Percentiles rank a stretch among this genome's conserved stretches.
phyloP scores from a whole-genome alignment of 2,797 vertebrate species.

The Psittacula echo region DNA sequence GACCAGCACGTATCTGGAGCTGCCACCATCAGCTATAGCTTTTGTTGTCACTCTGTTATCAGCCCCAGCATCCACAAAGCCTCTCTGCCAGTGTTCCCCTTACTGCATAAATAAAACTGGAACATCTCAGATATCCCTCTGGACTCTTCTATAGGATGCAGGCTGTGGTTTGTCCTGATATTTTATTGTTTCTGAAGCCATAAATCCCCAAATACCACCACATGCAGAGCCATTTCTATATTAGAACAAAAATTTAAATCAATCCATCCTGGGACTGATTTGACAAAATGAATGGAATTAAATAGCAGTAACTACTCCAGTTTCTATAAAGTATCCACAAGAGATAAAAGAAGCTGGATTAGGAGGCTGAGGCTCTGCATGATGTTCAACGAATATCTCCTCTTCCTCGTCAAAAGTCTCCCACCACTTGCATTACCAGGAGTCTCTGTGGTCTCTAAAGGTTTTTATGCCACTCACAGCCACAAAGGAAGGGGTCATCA shows the following conservation, averaged over 20 bases:
- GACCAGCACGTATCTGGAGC: not conserved
- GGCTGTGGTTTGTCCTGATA: not conserved
- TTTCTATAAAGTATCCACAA: not conserved
- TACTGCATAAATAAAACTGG: not conserved
- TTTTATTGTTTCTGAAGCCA: not conserved
- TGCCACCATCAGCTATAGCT: not conserved
- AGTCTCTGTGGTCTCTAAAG: not conserved
- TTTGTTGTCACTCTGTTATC: not conserved
- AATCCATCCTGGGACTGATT: not conserved
- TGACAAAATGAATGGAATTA: not conserved
- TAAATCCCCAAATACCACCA: not conserved
- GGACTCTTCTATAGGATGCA: not conserved
- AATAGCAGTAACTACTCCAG: not conserved
- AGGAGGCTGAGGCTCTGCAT: not conserved
- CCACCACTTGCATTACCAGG: not conserved
- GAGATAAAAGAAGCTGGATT: not conserved
- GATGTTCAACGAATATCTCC: not conserved
- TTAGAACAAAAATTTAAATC: not conserved
- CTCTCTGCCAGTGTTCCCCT: not conserved
- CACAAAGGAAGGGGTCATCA: not conserved
- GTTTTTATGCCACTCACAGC: fast-evolving
- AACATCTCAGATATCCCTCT: not conserved
- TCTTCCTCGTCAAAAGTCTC: not conserved
- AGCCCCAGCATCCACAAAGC: not conserved
- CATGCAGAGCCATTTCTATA: not conserved